phyloP scores from a whole-genome alignment of 2,113 vertebrate genomes.

The Entelurus aequoreus region DNA sequence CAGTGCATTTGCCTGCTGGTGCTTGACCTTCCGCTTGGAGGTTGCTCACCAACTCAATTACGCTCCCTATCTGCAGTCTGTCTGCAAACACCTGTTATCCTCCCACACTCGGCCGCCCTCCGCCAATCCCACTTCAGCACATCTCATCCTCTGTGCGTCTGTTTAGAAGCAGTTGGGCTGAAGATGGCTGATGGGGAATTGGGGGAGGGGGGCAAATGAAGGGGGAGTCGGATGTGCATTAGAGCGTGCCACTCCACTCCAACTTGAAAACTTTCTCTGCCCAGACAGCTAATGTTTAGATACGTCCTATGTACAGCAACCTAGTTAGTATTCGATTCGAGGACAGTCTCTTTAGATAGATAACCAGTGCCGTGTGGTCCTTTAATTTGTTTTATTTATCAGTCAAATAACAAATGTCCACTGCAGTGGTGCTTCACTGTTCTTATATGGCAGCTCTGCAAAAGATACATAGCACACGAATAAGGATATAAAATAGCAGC shows the following conservation, averaged over 20 bases:
- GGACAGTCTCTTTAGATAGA: background rate
- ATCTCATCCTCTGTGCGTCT: constrained; percentile 49
- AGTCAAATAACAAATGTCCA: background rate
- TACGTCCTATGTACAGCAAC: constrained; percentile 1
- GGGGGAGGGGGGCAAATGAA: constrained; percentile 20
- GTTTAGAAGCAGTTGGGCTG: constrained; percentile 49
- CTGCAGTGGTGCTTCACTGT: background rate
- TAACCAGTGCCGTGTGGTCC: background rate
- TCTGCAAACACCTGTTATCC: constrained; percentile 77
- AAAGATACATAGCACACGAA: constrained; percentile 10
- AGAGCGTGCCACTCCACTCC: constrained; percentile 16
- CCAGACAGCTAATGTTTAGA: constrained; percentile 12
- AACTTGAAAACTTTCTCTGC: constrained; percentile 29
- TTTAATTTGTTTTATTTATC: constrained; percentile 17
- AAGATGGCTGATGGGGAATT: constrained; percentile 22
- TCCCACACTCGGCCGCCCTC: constrained; percentile 64
- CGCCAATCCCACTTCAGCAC: constrained; percentile 57
- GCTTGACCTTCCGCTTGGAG: constrained; percentile 77
- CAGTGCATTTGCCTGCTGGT: constrained; percentile 77
- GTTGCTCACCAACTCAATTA: constrained; percentile 77
- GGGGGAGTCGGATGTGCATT: constrained; percentile 23
- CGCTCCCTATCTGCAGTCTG: constrained; percentile 74
- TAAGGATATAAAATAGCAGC: constrained; percentile 4
- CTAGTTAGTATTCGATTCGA: background rate
- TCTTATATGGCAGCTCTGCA: constrained; percentile 26